Evolutionary conservation across 1,140 invertebrate species (phyloP).

Genomic region (Spodoptera frugiperda): DNA sequence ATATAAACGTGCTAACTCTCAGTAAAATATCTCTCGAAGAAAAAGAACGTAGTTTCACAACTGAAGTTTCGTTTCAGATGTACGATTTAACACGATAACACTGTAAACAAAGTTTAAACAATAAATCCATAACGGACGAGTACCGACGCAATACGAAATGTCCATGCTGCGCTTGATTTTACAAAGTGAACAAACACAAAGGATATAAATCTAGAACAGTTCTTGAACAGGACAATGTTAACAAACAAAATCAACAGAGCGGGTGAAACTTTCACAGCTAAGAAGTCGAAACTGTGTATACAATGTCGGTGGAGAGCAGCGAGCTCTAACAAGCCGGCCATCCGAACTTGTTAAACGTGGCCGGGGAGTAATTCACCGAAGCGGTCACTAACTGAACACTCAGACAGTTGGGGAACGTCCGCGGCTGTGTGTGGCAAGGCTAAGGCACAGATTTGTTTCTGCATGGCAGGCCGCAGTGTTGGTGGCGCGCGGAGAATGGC

Average conservation of each 20-base stretch:
- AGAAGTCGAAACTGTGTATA: slow-evolving; percentile 77
- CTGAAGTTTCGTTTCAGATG: slow-evolving; percentile 19
- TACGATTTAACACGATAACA: slow-evolving; percentile 6
- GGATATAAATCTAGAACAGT: slow-evolving; percentile 50
- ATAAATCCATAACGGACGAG: slow-evolving; percentile 22
- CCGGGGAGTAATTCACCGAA: slow-evolving; percentile 71
- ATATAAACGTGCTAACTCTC: too few species aligned
- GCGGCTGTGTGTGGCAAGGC: slow-evolving; percentile 43
- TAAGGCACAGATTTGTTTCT: slow-evolving; percentile 37
- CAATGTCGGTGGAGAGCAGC: slow-evolving; percentile 69
- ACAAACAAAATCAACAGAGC: slow-evolving; percentile 75
- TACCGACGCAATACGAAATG: slow-evolving; percentile 17
- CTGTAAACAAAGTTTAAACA: slow-evolving; percentile 6
- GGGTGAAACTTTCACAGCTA: slow-evolving; percentile 74
- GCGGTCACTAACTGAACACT: slow-evolving; percentile 62
- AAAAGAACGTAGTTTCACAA: slow-evolving; percentile 1
- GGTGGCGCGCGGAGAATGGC: slow-evolving; percentile 57
- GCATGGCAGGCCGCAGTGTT: slow-evolving; percentile 48
- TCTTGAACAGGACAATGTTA: slow-evolving; percentile 66
- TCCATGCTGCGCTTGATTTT: slow-evolving; percentile 30
- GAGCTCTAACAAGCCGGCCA: slow-evolving; percentile 79
- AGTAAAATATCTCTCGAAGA: neutral
- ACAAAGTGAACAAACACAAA: slow-evolving; percentile 45
- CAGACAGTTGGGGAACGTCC: slow-evolving; percentile 67
- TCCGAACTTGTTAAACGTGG: slow-evolving; percentile 76